These are phyloP conservation scores for Pseudococcus viburni DNA, from an alignment of 2,888 invertebrate species.

Conservation along the genomic window DNA sequence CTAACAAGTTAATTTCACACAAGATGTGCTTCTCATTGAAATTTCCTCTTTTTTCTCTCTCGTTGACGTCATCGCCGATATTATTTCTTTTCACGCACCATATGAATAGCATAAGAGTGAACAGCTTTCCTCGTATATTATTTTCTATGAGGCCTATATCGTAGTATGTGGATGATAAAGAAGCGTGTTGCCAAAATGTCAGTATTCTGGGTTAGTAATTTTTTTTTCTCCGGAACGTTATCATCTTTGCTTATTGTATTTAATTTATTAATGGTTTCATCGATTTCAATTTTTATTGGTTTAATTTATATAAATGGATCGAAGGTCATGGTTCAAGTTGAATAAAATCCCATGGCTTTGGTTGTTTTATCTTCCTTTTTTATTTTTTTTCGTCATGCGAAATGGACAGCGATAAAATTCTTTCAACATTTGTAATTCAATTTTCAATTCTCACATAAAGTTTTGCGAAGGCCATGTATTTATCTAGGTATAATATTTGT, in stretches of 20 bases:
- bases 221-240: neutral
- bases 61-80: slow-evolving; percentile 22
- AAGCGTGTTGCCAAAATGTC: slow-evolving; percentile 3
- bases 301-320: no score
- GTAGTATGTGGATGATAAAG: neutral
- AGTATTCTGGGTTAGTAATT: neutral
- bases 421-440: no score
- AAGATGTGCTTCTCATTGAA: slow-evolving; percentile 21
- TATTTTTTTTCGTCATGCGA: no score
- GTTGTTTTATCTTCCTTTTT: no score
- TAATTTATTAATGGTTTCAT: neutral
- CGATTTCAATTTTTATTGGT: no score
- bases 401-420: no score
- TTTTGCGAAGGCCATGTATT: no score
- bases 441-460: no score
- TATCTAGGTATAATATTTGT: no score
- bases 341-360: no score
- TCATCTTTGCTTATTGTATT: neutral
- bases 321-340: no score
- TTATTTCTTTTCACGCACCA: slow-evolving; percentile 43
- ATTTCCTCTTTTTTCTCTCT: neutral
- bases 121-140: slow-evolving; percentile 1
- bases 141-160: neutral
- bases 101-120: neutral
- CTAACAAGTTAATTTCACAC: slow-evolving; percentile 43